These are phyloP conservation scores for Drosophila santomea DNA, from an alignment of 1,140 invertebrate species.

Conservation along the genomic window DNA sequence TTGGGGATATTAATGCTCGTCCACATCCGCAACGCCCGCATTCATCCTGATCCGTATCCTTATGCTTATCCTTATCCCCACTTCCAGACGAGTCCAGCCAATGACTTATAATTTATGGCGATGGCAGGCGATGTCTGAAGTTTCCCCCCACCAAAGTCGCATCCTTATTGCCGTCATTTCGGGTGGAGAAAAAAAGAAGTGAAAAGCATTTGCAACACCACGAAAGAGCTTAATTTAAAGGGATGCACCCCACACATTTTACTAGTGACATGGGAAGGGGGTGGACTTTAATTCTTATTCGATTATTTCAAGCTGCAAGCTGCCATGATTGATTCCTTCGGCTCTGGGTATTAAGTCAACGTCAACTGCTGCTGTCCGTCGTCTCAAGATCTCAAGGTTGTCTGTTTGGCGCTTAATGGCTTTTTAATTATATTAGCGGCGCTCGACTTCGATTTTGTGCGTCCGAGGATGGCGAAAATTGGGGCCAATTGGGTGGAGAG, in stretches of 20 bases:
- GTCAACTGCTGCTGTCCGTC: background rate
- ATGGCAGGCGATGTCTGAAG: slow-evolving; percentile 58
- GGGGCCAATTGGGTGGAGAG: slow-evolving; percentile 4
- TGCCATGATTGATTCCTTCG: slow-evolving; percentile 32
- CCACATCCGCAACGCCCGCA: slow-evolving; percentile 16
- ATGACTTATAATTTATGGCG: slow-evolving; percentile 84
- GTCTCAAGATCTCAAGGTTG: slow-evolving; percentile 74
- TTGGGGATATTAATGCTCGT: slow-evolving; percentile 73
- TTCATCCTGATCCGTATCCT: slow-evolving; percentile 4
- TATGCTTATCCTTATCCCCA: slow-evolving; percentile 4
- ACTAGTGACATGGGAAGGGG: slow-evolving; percentile 4
- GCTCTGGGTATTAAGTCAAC: slow-evolving; percentile 3
- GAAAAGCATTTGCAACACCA: background rate
- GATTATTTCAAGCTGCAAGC: slow-evolving; percentile 4
- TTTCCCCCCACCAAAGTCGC: background rate
- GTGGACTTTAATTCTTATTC: slow-evolving; percentile 5
- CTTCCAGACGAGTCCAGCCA: slow-evolving; percentile 46
- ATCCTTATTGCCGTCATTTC: slow-evolving; percentile 7
- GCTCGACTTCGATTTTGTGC: slow-evolving; percentile 60
- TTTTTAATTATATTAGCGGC: slow-evolving; percentile 81
- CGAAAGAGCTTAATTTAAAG: slow-evolving; percentile 9
- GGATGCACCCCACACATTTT: background rate
- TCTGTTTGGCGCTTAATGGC: slow-evolving; percentile 72
- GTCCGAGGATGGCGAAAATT: slow-evolving; percentile 34
- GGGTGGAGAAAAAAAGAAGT: background rate